A percentile compares a stretch with the other conserved stretches of the same genome.
These are phyloP conservation scores for Protobothrops mucrosquamatus DNA, from an alignment of 2,113 vertebrate genomes.

Conservation along the genomic window DNA sequence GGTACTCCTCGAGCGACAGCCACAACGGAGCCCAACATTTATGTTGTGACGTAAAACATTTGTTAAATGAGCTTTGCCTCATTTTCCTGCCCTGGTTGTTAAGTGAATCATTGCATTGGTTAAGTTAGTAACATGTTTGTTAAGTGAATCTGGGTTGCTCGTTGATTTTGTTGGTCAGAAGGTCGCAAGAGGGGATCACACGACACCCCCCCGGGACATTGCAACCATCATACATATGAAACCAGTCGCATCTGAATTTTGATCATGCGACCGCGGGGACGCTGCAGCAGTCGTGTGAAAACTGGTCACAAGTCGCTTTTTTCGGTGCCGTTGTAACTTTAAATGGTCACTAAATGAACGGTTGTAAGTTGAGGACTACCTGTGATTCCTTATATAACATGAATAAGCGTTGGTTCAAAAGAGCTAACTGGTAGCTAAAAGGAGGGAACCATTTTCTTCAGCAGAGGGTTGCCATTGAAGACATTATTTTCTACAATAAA, in stretches of 20 bases:
- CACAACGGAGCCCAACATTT: not conserved
- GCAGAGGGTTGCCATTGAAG: not conserved
- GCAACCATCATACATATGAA: not conserved
- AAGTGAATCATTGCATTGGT: not conserved
- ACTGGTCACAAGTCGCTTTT: not conserved
- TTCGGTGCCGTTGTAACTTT: not conserved
- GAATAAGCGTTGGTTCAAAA: not conserved
- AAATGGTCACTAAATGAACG: not conserved
- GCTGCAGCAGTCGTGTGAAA: no score
- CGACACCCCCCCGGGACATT: no score
- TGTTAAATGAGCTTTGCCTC: not conserved
- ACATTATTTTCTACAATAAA: not conserved
- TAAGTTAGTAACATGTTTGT: not conserved
- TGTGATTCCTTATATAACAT: not conserved
- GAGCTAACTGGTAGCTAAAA: not conserved
- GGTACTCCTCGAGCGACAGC: not conserved
- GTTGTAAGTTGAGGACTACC: not conserved
- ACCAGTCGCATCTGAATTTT: not conserved
- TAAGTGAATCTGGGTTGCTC: not conserved
- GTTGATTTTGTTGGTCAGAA: not conserved
- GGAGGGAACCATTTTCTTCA: not conserved
- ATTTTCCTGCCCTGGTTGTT: not conserved
- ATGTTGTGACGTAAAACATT: not conserved
- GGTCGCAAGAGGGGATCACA: not conserved
- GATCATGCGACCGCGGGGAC: not conserved